A percentile compares a stretch with the other conserved stretches of the same genome.
Conservation (phyloP, 2,797 vertebrate species). For the Danio kyathit region DNA sequence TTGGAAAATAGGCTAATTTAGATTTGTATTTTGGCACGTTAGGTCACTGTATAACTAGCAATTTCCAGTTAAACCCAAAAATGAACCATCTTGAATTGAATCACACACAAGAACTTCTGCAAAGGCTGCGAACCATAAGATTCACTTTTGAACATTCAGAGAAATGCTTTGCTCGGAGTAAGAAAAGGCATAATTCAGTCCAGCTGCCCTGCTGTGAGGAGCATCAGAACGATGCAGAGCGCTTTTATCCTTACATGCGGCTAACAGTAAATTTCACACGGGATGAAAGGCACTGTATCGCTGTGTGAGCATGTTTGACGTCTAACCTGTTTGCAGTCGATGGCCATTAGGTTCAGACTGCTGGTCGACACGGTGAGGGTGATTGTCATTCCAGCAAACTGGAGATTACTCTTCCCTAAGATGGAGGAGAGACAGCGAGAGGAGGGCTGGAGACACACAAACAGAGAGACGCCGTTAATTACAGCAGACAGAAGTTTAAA, state of each 20-base stretch:
- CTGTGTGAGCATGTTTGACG: not conserved
- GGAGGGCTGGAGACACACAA: conserved; percentile 79
- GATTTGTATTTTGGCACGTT: no score
- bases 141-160: not conserved
- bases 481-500: not conserved
- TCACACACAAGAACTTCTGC: not conserved
- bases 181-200: not conserved
- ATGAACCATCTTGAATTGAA: not conserved
- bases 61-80: not conserved
- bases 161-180: conserved; percentile 1
- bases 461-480: conserved; percentile 3
- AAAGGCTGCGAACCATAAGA: not conserved
- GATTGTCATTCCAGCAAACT: conserved; percentile 98
- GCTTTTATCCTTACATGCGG: not conserved
- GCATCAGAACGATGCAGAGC: not conserved
- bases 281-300: not conserved
- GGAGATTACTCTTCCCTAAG: conserved; percentile 96
- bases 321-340: conserved; percentile 96
- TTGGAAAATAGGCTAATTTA: no score
- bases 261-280: not conserved
- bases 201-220: not conserved
- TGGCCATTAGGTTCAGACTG: conserved; percentile 97
- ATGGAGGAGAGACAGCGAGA: conserved; percentile 90
- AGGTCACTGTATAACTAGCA: no score
- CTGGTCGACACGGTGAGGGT: conserved; percentile 96